Base-by-base conservation (phyloP, 2,797 vertebrate genomes). In the Tachyglossus aculeatus region DNA sequence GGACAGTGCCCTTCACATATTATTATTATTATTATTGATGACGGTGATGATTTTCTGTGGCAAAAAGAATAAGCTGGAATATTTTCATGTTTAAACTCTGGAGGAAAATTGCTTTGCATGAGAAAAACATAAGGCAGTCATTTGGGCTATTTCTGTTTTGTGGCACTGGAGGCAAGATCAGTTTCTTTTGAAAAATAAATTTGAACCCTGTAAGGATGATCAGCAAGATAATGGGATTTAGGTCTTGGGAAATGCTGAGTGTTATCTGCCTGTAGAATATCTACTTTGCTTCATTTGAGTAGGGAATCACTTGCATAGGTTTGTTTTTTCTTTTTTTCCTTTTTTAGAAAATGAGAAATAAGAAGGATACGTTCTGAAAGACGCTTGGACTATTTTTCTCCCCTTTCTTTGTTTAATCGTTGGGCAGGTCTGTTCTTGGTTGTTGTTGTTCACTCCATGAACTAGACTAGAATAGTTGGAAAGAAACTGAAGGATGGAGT, bases 121-220 rank as follows among this genome's bases (percentile, higher is more conserved):
- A n/a, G n/a, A n/a, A n/a, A n/a, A n/a, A n/a, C n/a, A n/a, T n/a
- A n/a, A n/a, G n/a, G n/a, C n/a, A n/a, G n/a, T n/a, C n/a, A n/a
- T n/a, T n/a, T n/a, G n/a, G n/a, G n/a, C n/a, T n/a, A n/a, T n/a
- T n/a, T n/a, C n/a, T n/a, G n/a, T n/a, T n/a, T n/a, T n/a, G n/a
- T n/a, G n/a, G n/a, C n/a, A n/a, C n/a, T n/a, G n/a, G n/a, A n/a
- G n/a, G n/a, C n/a, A n/a, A n/a, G n/a, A n/a, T n/a, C n/a, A n/a
- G n/a, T n/a, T n/a, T n/a, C n/a, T n/a, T 29, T 60, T 78, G 68
- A 75, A 78, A 85, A 78, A 81, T 61, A 50, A 67, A 74, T 80
- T 87, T 53, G 74, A 70, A 78, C 83, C 57, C 61, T 76, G 31
- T 37, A 60, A 59, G 75, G 72, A 60, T 74, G 55, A 81, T 80